phyloP scores from a whole-genome alignment of 2,888 invertebrate species.

The Cataglyphis cursor region DNA sequence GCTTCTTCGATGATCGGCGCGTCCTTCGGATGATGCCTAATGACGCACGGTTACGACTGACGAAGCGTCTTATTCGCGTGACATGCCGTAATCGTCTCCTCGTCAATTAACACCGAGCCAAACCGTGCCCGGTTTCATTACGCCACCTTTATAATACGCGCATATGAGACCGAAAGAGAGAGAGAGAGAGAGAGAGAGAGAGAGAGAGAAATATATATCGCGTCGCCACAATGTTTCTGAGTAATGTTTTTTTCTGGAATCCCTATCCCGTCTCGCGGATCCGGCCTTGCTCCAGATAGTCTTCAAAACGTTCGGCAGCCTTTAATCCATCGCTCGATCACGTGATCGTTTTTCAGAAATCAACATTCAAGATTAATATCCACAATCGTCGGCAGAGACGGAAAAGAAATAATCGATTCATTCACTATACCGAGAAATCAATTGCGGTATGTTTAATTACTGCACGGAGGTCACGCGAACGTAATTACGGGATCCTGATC shows the following conservation, averaged over 20 bases:
- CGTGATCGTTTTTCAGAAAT: slow-evolving; percentile 32
- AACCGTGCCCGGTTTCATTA: slow-evolving; percentile 70
- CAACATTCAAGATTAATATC: slow-evolving; percentile 7
- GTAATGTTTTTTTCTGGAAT: slow-evolving; percentile 67
- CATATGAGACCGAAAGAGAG: neutral
- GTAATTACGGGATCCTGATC: slow-evolving; percentile 19
- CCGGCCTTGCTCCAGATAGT: slow-evolving; percentile 65
- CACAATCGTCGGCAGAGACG: slow-evolving; percentile 6
- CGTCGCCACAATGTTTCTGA: slow-evolving; percentile 44
- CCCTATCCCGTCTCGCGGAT: slow-evolving; percentile 28
- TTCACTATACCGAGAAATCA: slow-evolving; percentile 31
- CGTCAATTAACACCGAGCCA: slow-evolving; percentile 79
- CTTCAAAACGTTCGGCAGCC: slow-evolving; percentile 18
- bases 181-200: neutral
- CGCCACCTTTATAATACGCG: slow-evolving; percentile 74
- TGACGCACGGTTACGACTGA: slow-evolving; percentile 80
- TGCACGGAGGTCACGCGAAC: slow-evolving; percentile 24
- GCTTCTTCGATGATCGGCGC: slow-evolving; percentile 66
- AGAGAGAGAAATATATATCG: slow-evolving; percentile 23
- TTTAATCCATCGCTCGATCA: slow-evolving; percentile 19
- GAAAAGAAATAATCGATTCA: slow-evolving; percentile 41
- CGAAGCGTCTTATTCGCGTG: slow-evolving; percentile 78
- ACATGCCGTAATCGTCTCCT: slow-evolving; percentile 78
- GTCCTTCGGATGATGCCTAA: slow-evolving; percentile 70
- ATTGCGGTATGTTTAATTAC: slow-evolving; percentile 42